These are phyloP conservation scores for Muschampia plurimacula DNA, from an alignment of 2,888 invertebrate species.

Conservation along the genomic window DNA sequence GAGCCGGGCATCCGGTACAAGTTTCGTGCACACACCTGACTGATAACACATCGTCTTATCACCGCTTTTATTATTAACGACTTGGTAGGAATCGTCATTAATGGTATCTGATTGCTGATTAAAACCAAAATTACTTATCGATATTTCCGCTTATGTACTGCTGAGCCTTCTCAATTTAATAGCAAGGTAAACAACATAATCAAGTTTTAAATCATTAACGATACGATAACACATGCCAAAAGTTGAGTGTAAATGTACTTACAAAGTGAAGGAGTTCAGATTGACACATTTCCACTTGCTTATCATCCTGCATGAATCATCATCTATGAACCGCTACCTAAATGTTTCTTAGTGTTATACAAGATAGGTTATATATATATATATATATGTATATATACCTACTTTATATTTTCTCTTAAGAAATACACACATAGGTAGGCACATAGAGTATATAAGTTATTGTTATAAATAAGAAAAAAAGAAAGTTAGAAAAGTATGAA, in stretches of 20 bases:
- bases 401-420: too few species aligned
- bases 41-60: slow-evolving; percentile 21
- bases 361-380: too few species aligned
- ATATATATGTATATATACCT: too few species aligned
- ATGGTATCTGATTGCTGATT: background rate
- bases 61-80: slow-evolving; percentile 2
- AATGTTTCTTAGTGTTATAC: too few species aligned
- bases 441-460: too few species aligned
- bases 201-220: background rate
- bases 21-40: slow-evolving; percentile 32
- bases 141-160: background rate
- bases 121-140: background rate
- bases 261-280: too few species aligned
- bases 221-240: too few species aligned
- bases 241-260: too few species aligned
- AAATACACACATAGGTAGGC: too few species aligned
- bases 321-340: background rate
- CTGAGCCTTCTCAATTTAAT: background rate
- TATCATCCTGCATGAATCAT: background rate
- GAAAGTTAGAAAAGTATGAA: too few species aligned
- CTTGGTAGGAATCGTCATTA: slow-evolving; percentile 3
- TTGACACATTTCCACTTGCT: background rate
- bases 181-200: slow-evolving; percentile 1
- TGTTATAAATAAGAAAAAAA: too few species aligned
- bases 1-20: slow-evolving; percentile 31